A percentile compares a stretch with the other conserved stretches of the same genome.
These are phyloP conservation scores for Drosophila sulfurigaster DNA, from an alignment of 1,140 invertebrate genomes.

Conservation along the genomic window DNA sequence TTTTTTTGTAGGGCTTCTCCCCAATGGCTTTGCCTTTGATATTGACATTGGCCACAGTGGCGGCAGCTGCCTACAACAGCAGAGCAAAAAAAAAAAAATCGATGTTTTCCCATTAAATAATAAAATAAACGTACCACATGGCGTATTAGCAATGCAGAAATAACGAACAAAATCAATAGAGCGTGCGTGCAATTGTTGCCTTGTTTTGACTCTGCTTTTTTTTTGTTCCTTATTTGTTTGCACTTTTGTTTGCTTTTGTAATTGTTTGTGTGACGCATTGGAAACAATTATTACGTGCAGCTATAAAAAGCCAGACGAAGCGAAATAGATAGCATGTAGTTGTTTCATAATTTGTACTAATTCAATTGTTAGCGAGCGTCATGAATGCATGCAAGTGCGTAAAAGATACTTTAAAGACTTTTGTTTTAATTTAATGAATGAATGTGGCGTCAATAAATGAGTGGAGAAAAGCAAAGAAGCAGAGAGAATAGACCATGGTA, in stretches of 20 bases:
- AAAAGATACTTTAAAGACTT: constrained; percentile 4
- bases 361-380: constrained; percentile 50
- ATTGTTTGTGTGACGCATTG: constrained; percentile 49
- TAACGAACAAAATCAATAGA: constrained; percentile 45
- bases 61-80: background rate
- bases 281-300: constrained; percentile 54
- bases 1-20: constrained; percentile 61
- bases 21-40: constrained; percentile 61
- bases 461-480: background rate
- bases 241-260: constrained; percentile 21
- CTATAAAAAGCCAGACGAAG: background rate
- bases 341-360: constrained; percentile 58
- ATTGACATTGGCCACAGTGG: constrained; percentile 67
- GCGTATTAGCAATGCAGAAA: constrained; percentile 70
- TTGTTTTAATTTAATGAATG: constrained; percentile 11
- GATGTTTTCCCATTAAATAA: constrained; percentile 57
- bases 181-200: constrained; percentile 42
- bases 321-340: background rate
- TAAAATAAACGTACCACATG: constrained; percentile 53
- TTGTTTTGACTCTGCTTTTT: constrained; percentile 6
- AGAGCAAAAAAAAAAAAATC: constrained; percentile 47
- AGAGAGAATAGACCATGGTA: background rate
- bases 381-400: background rate
- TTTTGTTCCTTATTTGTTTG: constrained; percentile 24
- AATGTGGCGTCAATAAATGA: background rate